Evolutionary conservation across 1,140 invertebrate species (phyloP).

Genomic region (Neomicropteryx cornuta): DNA sequence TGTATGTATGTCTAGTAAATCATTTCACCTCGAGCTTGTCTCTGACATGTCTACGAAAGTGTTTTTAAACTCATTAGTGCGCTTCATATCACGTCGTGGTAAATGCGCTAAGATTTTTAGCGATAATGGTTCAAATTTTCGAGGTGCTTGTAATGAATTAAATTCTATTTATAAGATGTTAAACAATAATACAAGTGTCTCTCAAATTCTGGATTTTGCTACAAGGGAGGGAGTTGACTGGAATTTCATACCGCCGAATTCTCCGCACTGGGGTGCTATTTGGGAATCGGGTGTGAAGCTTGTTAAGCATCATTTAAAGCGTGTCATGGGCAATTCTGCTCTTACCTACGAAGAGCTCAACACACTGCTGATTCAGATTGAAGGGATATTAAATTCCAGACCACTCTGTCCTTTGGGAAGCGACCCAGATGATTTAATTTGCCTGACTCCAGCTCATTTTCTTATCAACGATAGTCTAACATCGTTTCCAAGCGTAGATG

Average conservation of each 20-base stretch:
- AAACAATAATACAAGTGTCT: slow-evolving; percentile 1
- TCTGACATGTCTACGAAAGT: slow-evolving; percentile 9
- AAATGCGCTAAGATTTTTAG: slow-evolving; percentile 15
- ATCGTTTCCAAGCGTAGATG: slow-evolving; percentile 10
- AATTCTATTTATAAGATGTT: slow-evolving; percentile 4
- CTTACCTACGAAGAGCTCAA: slow-evolving; percentile 15
- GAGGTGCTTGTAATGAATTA: slow-evolving; percentile 11
- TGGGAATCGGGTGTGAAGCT: slow-evolving; percentile 20
- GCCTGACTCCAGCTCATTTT: slow-evolving; percentile 26
- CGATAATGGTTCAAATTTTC: slow-evolving; percentile 22
- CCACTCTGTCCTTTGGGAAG: slow-evolving; percentile 17
- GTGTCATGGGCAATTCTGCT: slow-evolving; percentile 12
- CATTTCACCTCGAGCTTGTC: slow-evolving; percentile 19
- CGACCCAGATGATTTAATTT: slow-evolving; percentile 16
- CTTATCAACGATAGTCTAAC: slow-evolving; percentile 20
- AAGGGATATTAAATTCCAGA: slow-evolving; percentile 18
- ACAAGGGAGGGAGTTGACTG: slow-evolving; percentile 14
- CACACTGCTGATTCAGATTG: slow-evolving; percentile 13
- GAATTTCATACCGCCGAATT: slow-evolving; percentile 16
- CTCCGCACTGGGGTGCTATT: slow-evolving; percentile 20
- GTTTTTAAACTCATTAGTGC: slow-evolving; percentile 21
- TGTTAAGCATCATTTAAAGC: slow-evolving; percentile 17
- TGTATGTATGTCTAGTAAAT: slow-evolving; percentile 14
- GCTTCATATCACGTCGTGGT: slow-evolving; percentile 24
- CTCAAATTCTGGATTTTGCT: slow-evolving; percentile 1